Conservation (phyloP, 2,113 vertebrate species). For the Terrapene triunguis region DNA sequence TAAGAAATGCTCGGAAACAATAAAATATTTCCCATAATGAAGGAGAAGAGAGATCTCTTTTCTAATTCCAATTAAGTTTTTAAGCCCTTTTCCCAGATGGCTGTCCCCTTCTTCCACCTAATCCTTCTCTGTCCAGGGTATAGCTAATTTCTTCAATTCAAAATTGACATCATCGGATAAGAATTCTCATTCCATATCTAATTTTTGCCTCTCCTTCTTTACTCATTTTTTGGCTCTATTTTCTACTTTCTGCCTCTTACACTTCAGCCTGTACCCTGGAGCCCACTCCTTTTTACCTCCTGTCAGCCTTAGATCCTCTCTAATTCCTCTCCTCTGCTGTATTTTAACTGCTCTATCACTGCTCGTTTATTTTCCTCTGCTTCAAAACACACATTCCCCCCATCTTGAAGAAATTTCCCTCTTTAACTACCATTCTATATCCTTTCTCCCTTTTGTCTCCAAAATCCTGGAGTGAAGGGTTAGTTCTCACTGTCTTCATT, state of each 20-base stretch:
- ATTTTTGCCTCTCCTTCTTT: background rate
- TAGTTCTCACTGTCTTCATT: background rate
- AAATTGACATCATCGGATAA: background rate
- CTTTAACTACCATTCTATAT: background rate
- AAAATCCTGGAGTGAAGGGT: background rate
- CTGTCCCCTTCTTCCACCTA: background rate
- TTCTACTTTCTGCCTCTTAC: background rate
- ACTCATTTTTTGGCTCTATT: background rate
- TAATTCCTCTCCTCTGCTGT: background rate
- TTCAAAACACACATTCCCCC: background rate
- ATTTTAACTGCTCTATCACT: background rate
- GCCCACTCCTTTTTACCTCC: background rate
- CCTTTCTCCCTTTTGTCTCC: background rate
- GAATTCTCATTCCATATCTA: background rate
- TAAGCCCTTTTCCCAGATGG: background rate
- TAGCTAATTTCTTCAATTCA: background rate
- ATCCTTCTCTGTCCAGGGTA: background rate
- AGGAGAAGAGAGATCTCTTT: background rate
- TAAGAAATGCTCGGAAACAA: conserved; percentile 8
- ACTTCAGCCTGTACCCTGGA: background rate
- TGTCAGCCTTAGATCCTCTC: background rate
- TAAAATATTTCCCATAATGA: background rate
- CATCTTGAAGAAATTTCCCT: background rate
- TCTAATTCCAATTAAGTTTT: background rate
- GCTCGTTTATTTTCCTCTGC: background rate